Evolutionary conservation across 2,888 invertebrate species (phyloP).

Genomic region (Bursaphelenchus okinawaensis): DNA sequence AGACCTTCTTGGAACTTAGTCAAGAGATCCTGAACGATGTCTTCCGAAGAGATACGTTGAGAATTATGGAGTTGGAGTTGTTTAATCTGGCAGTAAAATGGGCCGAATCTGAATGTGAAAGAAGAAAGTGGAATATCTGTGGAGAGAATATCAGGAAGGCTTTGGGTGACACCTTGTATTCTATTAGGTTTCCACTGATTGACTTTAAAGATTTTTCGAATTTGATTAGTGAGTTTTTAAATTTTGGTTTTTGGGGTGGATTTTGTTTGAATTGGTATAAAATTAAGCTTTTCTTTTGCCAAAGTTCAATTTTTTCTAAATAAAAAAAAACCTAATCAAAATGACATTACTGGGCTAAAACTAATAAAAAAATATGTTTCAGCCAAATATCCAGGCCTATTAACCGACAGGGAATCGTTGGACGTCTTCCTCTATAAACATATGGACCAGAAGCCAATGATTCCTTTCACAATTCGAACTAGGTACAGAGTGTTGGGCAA

Average conservation of each 20-base stretch:
- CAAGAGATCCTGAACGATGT: constrained; percentile 73
- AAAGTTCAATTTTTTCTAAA: no score
- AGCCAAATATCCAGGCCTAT: constrained; percentile 65
- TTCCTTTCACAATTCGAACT: constrained; percentile 5
- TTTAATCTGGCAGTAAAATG: constrained; percentile 67
- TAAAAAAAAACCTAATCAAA: no score
- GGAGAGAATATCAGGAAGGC: constrained; percentile 67
- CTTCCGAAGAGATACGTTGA: constrained; percentile 72
- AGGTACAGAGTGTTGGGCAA: constrained; percentile 74
- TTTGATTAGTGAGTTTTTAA: constrained; percentile 43
- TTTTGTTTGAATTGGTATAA: no score
- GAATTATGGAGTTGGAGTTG: constrained; percentile 73
- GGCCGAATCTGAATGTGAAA: constrained; percentile 66
- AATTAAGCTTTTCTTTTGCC: no score
- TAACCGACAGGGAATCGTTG: constrained; percentile 73
- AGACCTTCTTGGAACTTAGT: constrained; percentile 76
- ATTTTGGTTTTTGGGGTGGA: no score
- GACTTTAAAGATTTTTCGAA: constrained; percentile 79
- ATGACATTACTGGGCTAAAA: background rate
- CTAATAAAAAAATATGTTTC: constrained; percentile 24
- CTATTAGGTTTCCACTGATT: constrained; percentile 78
- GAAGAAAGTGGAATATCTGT: constrained; percentile 67
- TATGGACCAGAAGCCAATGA: background rate
- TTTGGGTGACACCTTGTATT: constrained; percentile 69
- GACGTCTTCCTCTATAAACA: constrained; percentile 64